Evolutionary conservation across 2,888 invertebrate species (phyloP).

Genomic region (Tetragnatha montana): DNA sequence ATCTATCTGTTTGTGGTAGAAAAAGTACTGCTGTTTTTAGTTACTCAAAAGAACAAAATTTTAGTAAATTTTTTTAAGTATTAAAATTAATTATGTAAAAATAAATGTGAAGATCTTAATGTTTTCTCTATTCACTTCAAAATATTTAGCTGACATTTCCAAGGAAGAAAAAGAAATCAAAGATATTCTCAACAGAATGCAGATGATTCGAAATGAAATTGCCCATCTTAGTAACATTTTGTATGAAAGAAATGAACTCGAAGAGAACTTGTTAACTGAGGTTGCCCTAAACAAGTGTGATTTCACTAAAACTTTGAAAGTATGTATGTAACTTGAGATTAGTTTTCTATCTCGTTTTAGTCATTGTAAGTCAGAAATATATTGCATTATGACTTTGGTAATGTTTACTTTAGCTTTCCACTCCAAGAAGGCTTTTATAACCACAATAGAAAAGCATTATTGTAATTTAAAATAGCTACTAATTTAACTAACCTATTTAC

Average conservation of each 20-base stretch:
- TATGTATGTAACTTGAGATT: neutral
- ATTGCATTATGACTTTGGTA: neutral
- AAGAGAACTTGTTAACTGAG: conserved; percentile 41
- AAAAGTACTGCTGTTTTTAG: no score
- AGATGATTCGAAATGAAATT: conserved; percentile 36
- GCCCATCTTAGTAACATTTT: conserved; percentile 43
- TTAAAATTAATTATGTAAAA: neutral
- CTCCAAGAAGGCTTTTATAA: neutral
- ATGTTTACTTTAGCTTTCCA: neutral
- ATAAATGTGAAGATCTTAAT: no score
- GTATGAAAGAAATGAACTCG: conserved; percentile 45
- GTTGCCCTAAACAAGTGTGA: conserved; percentile 47
- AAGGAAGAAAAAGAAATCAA: conserved; percentile 66
- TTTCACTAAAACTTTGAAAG: conserved; percentile 53
- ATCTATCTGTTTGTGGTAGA: no score
- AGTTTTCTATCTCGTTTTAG: no score
- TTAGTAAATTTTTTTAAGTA: no score
- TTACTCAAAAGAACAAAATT: no score
- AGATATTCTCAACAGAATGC: conserved; percentile 48
- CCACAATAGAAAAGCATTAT: neutral
- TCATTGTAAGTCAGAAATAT: no score
- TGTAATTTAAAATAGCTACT: no score
- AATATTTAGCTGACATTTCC: conserved; percentile 49
- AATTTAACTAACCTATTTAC: no score
- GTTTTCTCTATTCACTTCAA: no score